Evolutionary conservation across 2,888 invertebrate species (phyloP).

Genomic region (Steinernema scapterisci): DNA sequence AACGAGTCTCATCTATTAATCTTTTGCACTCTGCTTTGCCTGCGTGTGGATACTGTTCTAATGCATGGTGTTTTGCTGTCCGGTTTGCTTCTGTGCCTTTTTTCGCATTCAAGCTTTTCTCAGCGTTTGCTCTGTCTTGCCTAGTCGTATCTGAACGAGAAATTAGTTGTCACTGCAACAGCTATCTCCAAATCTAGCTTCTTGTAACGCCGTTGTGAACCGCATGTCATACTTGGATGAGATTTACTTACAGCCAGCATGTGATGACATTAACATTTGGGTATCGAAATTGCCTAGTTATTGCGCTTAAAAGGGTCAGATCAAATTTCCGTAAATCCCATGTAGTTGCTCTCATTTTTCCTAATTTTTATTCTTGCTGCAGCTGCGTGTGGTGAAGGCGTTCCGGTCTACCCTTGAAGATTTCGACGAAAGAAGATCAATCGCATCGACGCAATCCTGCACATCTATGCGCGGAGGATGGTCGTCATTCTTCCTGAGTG

Average conservation of each 20-base stretch:
- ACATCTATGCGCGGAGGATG: constrained; percentile 64
- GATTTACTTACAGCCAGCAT: constrained; percentile 9
- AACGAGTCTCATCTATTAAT: background rate
- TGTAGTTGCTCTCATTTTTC: constrained; percentile 2
- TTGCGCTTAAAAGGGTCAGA: constrained; percentile 23
- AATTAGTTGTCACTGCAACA: too few relatives aligned
- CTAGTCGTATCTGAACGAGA: too few relatives aligned
- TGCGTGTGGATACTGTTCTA: too few relatives aligned
- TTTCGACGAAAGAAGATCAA: constrained; percentile 96
- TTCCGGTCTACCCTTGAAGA: constrained; percentile 99
- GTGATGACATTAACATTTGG: constrained; percentile 14
- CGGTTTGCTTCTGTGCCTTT: too few relatives aligned
- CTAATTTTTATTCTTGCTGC: constrained; percentile 67
- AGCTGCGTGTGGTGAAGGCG: constrained; percentile 99
- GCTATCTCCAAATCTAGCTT: background rate
- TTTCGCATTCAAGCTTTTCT: too few relatives aligned
- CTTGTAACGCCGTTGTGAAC: constrained; percentile 11
- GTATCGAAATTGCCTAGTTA: constrained; percentile 22
- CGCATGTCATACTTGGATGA: constrained; percentile 9
- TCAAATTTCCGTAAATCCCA: constrained; percentile 21
- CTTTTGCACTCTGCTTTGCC: background rate
- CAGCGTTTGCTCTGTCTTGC: too few relatives aligned
- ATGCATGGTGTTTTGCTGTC: too few relatives aligned
- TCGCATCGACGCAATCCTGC: constrained; percentile 92
- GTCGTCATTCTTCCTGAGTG: constrained; percentile 35